Evolutionary conservation across 1,140 invertebrate species (phyloP).

Genomic region (Protaetia brevitarsis): DNA sequence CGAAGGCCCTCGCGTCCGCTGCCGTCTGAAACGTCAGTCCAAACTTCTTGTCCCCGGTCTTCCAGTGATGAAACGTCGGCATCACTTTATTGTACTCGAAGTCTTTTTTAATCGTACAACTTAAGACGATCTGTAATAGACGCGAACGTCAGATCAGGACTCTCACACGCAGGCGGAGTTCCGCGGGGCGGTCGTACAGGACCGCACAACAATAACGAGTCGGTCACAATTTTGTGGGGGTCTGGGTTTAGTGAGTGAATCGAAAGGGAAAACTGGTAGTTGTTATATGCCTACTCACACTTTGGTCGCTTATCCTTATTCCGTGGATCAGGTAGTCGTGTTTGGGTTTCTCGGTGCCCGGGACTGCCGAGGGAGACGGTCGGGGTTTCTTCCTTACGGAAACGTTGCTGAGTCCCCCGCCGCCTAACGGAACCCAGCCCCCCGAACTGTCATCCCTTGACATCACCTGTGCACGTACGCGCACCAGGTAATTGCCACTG

Average conservation of each 20-base stretch:
- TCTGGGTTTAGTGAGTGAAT: neutral
- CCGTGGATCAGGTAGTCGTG: conserved; percentile 90
- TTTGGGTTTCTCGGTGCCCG: conserved; percentile 51
- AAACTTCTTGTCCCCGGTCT: conserved; percentile 91
- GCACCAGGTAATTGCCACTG: conserved; percentile 89
- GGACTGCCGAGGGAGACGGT: conserved; percentile 47
- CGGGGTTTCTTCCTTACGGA: conserved; percentile 74
- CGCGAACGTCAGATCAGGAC: neutral
- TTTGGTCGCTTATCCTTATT: conserved; percentile 85
- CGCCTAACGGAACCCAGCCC: conserved; percentile 91
- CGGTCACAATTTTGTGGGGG: neutral
- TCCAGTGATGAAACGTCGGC: conserved; percentile 98
- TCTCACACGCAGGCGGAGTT: neutral
- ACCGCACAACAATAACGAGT: no score
- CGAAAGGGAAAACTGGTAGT: neutral
- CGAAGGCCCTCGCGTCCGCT: conserved; percentile 90
- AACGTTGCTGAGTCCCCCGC: conserved; percentile 89
- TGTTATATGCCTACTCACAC: conserved; percentile 57
- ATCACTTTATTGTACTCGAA: conserved; percentile 97
- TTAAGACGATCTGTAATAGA: conserved; percentile 77
- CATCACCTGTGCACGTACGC: conserved; percentile 97
- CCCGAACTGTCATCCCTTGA: conserved; percentile 94
- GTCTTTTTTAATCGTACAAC: conserved; percentile 93
- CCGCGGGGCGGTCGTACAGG: no score
- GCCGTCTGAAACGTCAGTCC: conserved; percentile 93